Conservation (phyloP, 92 coral and sea anemone genomes). For the Heteractis magnifica region DNA sequence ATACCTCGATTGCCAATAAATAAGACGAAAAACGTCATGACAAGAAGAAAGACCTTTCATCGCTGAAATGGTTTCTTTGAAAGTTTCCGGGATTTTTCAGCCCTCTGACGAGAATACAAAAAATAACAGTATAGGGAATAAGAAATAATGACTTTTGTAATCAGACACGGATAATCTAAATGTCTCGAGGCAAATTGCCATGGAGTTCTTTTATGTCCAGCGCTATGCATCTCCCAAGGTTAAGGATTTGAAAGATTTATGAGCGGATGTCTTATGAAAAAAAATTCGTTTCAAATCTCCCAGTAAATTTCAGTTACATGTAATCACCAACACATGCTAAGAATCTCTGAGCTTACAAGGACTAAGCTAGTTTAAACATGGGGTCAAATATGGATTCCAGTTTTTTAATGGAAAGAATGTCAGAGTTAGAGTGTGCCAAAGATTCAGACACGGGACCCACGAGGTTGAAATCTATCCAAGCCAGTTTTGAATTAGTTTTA, state of each 20-base stretch:
- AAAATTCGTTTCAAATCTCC: too few relatives aligned
- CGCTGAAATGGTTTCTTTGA: background rate
- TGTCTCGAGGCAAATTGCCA: background rate
- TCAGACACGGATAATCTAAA: background rate
- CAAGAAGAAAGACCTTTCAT: slow-evolving; percentile 1
- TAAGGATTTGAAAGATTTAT: background rate
- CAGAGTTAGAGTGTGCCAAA: background rate
- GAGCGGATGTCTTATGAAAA: background rate
- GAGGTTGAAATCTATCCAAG: background rate
- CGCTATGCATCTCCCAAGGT: background rate
- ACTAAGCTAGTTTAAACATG: background rate
- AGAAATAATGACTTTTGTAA: background rate
- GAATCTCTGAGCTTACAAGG: background rate
- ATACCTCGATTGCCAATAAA: background rate
- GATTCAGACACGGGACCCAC: background rate
- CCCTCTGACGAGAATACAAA: background rate
- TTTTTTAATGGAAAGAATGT: background rate
- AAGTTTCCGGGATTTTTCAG: background rate
- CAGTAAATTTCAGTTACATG: too few relatives aligned
- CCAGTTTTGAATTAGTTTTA: too few relatives aligned
- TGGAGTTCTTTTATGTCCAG: background rate
- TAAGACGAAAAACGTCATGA: background rate
- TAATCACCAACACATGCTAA: background rate
- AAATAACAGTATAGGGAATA: background rate
- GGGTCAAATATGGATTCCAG: background rate